Evolutionary conservation across 1,140 invertebrate species (phyloP).

Genomic region (Zaprionus inermis): DNA sequence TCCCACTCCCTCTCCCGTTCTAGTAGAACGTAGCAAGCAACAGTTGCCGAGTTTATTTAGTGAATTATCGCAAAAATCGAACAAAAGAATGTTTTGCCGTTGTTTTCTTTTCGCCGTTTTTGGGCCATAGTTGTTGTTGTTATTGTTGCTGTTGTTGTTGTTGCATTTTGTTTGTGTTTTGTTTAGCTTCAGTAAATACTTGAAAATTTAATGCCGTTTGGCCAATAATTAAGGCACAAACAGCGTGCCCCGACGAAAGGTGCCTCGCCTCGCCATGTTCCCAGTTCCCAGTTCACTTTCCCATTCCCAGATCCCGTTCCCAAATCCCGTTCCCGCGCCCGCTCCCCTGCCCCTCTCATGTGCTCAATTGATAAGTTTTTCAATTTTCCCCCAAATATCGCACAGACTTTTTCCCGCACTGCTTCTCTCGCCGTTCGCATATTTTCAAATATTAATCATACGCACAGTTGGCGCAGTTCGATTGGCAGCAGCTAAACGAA

Average conservation of each 20-base stretch:
- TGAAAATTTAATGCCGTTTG: constrained; percentile 82
- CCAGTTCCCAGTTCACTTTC: background rate
- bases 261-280: constrained; percentile 1
- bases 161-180: constrained; percentile 62
- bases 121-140: background rate
- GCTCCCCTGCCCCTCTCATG: background rate
- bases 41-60: constrained; percentile 50
- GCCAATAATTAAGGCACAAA: constrained; percentile 76
- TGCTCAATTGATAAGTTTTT: constrained; percentile 27
- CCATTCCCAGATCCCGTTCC: background rate
- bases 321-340: background rate
- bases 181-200: constrained; percentile 81
- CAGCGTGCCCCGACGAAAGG: constrained; percentile 29
- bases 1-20: background rate
- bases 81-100: constrained; percentile 35
- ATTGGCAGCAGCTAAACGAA: constrained; percentile 25
- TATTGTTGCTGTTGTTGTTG: constrained; percentile 20
- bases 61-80: constrained; percentile 54
- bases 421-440: constrained; percentile 28
- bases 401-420: background rate
- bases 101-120: constrained; percentile 23
- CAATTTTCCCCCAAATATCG: constrained; percentile 12
- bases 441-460: constrained; percentile 73
- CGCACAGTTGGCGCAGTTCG: constrained; percentile 58
- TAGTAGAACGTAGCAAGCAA: constrained; percentile 11